phyloP scores from a whole-genome alignment of 2,113 vertebrate species.

The Rousettus leschenaultii region DNA sequence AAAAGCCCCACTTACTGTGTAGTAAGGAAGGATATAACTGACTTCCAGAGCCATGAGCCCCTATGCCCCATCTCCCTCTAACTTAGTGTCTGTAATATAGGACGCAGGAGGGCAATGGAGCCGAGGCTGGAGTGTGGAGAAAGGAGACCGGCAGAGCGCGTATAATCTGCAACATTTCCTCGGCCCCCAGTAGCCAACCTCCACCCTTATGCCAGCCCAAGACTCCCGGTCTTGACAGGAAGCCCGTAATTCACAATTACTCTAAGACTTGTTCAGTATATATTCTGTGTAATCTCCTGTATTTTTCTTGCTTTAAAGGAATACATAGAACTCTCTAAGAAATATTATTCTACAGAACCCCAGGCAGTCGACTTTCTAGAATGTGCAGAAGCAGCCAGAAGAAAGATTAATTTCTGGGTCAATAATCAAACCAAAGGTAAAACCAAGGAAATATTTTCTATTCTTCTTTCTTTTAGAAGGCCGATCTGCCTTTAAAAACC shows the following conservation, averaged over 20 bases:
- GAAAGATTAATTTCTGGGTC: constrained; percentile 82
- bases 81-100: background rate
- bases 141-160: accelerated
- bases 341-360: constrained; percentile 75
- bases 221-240: background rate
- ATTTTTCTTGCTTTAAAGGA: constrained; percentile 71
- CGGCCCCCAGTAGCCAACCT: background rate
- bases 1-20: background rate
- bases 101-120: background rate
- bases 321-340: constrained; percentile 72
- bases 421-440: constrained; percentile 81
- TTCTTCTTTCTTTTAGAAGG: background rate
- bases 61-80: accelerated
- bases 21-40: no score
- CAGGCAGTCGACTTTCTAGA: constrained; percentile 77
- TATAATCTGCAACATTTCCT: background rate
- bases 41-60: background rate
- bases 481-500: background rate
- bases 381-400: constrained; percentile 75
- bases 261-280: background rate
- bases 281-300: background rate
- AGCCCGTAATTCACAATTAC: background rate
- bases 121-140: background rate
- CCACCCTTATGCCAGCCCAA: background rate
- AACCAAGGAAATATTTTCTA: background rate